Evolutionary conservation across 2,797 vertebrate species (phyloP), one percentile per base, ranked within the genome.

Genomic region (Remorina albescens): DNA sequence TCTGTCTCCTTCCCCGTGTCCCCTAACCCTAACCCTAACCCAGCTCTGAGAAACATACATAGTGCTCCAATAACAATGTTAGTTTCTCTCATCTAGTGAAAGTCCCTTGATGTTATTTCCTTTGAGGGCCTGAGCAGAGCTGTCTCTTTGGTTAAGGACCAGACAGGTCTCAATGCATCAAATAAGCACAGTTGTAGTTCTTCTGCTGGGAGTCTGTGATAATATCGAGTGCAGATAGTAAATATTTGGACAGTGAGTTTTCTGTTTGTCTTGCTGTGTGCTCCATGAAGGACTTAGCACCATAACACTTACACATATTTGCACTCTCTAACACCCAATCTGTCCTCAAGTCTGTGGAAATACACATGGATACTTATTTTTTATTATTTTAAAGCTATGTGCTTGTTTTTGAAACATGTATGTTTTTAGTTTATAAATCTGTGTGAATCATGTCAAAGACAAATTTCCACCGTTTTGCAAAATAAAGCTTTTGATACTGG

Each of bases 1-100:
- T 59, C 32, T 68, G 44, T 19, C 8, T 54, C 19, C 42, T 34
- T 54, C 56, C 39, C n/a, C n/a, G n/a, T n/a, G n/a, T n/a, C n/a
- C n/a, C n/a, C n/a, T n/a, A n/a, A n/a, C n/a, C n/a, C n/a, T n/a
- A n/a, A n/a, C n/a, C n/a, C n/a, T n/a, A n/a, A n/a, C n/a, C n/a
- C n/a, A 67, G 73, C 30, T 30, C 30, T 84, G 73, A 67, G 71
- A 83, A 81, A 84, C 82, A 83, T 67, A 39, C 83, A 69, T 46
- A 34, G 32, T 46, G 12, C 76, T 77, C 66, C 80, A 82, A 67
- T 65, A 77, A 83, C 74, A 72, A 49, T 25, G 74, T 78, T 71
- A 61, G 37, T 50, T 77, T 64, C 62, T 69, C 34, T 25, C 1
- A 71, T 73, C 62, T 41, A 13, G 15, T 64, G 66, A 65, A 81